Base-by-base conservation (phyloP, 2,113 vertebrate species). In the Chionomys nivalis region DNA sequence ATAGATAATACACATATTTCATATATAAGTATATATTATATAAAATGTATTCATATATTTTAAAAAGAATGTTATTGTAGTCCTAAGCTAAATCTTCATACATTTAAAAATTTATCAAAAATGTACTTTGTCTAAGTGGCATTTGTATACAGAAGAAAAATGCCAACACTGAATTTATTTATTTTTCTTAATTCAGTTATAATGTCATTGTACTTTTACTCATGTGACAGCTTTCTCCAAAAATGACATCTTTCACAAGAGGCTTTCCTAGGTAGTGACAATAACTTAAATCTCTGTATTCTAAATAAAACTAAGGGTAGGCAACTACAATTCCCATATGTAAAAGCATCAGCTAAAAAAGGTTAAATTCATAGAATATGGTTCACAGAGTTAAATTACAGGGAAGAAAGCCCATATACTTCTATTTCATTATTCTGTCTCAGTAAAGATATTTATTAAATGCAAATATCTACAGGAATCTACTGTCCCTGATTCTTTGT, bases 1-100 rank as follows among this genome's bases (percentile, higher is more conserved):
- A 61, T 33, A 11, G 23, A 82, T 24, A 72, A 39, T 21, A n/a
- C 19, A 72, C n/a, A n/a, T 39, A 4, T n/a, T 6, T n/a, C 39
- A 39, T 70, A n/a, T 72, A n/a, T n/a, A 21, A 8, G n/a, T 7
- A 17, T 70, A 72, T n/a, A n/a, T 72, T 72, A 72, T 21, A 21
- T 72, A 70, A 70, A 68, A 70, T 70, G 8, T 72, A n/a, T 8
- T n/a, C 17, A 72, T 47, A 42, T 58, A 82, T 39, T 81, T 82
- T 39, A 7, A 86, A 83, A 86, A 76, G 39, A 90, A 70, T 17
- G 0, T 63, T 63, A 78, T 73, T 66, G 28, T 33, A 66, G 65
- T 24, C 55, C 77, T 96, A 73, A 91, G 70, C 66, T 86, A 95
- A 96, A 78, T 91, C 72, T 81, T 93, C 49, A 87, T 49, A 92